Evolutionary conservation across 30 jellyfish, hydroid and myxozoan species (phyloP), one percentile per base, ranked within the genome.

Genomic region (Pseudorhiza aurosa): DNA sequence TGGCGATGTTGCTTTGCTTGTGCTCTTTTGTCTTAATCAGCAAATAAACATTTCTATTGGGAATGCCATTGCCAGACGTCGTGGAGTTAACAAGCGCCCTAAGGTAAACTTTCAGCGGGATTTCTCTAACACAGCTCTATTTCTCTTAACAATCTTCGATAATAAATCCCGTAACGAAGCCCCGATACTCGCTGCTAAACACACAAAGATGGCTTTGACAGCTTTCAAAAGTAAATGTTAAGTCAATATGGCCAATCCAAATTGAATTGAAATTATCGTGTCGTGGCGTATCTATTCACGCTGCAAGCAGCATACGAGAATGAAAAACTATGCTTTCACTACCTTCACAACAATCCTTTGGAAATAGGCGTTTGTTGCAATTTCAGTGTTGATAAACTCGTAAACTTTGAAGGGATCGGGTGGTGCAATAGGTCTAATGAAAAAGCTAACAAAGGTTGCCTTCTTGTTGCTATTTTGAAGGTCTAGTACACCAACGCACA

Each of bases 161-260:
- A 53, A 53, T 53, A 53, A 53, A 53, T 53, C 67, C 37, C 67
- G 33, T 53, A 18, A 53, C 35, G 67, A 53, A 21, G 36, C 22
- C 33, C 37, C n/a, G 67, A 33, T 12, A 2, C 67, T 53, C 37
- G 22, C 67, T 53, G 67, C 36, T 19, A 53, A 21, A 53, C 19
- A 6, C 32, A 64, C 77, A 64, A 64, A 64, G 58, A 21, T 1
- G 58, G 37, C 14, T 30, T 33, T 42, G 53, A 31, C 12, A 8
- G 50, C 53, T n/a, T 64, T 64, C 53, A 42, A 64, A 33, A 64
- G 77, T 58, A 64, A 64, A 64, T 64, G 50, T 42, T n/a, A 42
- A 42, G 37, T 64, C 53, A 58, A 64, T 64, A 64, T 64, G 37
- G 37, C 58, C 35, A 1, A 2, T 64, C 77, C 36, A 3, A 53